A percentile compares a stretch with the other conserved stretches of the same genome.
Evolutionary conservation across 1,140 invertebrate genomes (phyloP).

Genomic region (Diprion similis): DNA sequence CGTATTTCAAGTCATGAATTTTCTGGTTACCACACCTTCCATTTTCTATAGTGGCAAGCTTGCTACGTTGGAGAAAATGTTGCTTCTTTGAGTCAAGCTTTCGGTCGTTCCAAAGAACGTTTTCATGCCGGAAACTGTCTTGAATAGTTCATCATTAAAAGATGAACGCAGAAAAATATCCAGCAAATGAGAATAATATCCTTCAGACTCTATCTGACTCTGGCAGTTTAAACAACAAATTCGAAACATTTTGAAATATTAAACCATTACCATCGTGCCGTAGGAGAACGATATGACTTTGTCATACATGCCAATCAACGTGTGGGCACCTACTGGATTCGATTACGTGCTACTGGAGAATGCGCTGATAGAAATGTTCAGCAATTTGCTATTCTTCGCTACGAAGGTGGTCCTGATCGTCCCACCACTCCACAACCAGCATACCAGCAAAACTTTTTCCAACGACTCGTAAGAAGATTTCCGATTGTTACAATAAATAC

Average conservation of each 20-base stretch:
- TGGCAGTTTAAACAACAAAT: too few relatives aligned
- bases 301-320: conserved; percentile 54
- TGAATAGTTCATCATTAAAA: too few relatives aligned
- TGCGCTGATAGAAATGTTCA: conserved; percentile 50
- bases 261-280: conserved; percentile 33
- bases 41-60: too few relatives aligned
- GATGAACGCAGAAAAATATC: neutral
- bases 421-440: neutral
- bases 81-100: too few relatives aligned
- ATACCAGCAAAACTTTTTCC: neutral
- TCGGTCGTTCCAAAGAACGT: too few relatives aligned
- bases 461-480: conserved; percentile 13
- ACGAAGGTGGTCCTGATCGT: conserved; percentile 45
- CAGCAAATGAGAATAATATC: too few relatives aligned
- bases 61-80: too few relatives aligned
- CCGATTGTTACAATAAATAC: conserved; percentile 16
- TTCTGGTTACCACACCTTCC: neutral
- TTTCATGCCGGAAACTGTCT: too few relatives aligned
- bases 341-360: conserved; percentile 52
- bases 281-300: conserved; percentile 65
- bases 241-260: conserved; percentile 24
- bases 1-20: neutral
- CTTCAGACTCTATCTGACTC: too few relatives aligned
- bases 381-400: conserved; percentile 61
- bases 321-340: conserved; percentile 60